Evolutionary conservation across 2,888 invertebrate genomes (phyloP).

Genomic region (Aleiodes leptofemur): DNA sequence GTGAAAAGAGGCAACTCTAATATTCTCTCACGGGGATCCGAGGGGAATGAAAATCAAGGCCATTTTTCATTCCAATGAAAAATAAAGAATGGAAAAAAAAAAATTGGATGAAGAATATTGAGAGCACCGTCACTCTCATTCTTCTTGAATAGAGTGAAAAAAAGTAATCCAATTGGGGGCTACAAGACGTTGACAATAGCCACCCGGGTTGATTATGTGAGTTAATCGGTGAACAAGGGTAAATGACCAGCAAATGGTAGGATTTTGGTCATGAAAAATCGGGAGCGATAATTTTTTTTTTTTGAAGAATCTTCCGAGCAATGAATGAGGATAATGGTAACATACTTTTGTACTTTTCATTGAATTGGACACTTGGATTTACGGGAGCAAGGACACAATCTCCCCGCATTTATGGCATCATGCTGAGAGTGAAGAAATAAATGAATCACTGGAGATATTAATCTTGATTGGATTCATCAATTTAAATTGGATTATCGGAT

Average conservation of each 20-base stretch:
- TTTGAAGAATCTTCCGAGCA: conserved; percentile 12
- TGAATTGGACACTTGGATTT: conserved; percentile 7
- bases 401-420: conserved; percentile 48
- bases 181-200: conserved; percentile 54
- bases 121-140: background rate
- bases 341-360: conserved; percentile 21
- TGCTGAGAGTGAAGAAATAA: conserved; percentile 15
- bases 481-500: conserved; percentile 1
- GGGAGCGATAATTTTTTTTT: background rate
- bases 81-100: conserved; percentile 17
- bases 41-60: conserved; percentile 22
- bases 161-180: conserved; percentile 60
- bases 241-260: conserved; percentile 27
- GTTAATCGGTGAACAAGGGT: conserved; percentile 63
- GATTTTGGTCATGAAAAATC: conserved; percentile 23
- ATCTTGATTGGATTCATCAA: conserved; percentile 8
- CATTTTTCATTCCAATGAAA: conserved; percentile 42
- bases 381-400: conserved; percentile 45
- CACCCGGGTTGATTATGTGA: conserved; percentile 45
- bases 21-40: conserved; percentile 41
- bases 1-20: conserved; percentile 5
- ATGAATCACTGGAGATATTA: background rate
- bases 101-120: background rate
- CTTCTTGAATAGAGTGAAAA: conserved; percentile 40
- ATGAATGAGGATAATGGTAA: conserved; percentile 21